Base-by-base conservation (phyloP, 2,797 vertebrate genomes). In the Neoniphon sammara region DNA sequence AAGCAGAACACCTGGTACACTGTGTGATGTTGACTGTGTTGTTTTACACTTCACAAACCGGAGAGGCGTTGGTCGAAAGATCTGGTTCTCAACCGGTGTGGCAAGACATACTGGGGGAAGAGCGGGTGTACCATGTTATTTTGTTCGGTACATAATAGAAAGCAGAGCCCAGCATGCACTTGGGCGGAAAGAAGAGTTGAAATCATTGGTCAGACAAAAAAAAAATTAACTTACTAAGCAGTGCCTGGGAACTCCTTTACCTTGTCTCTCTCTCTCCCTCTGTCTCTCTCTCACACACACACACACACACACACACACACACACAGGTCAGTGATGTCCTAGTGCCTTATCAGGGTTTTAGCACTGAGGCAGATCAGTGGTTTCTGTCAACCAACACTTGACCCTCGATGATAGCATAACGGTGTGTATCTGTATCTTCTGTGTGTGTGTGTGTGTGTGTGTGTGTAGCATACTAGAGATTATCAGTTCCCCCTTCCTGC, bases 321-420 rank as follows among this genome's bases (percentile, higher is more conserved):
- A 85, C 57, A 63, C 17, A 53, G 78, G 73, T 84, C 81, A 81
- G 64, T 11, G 6, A 31, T 79, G 83, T 74, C 79, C 78, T 53
- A 44, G 76, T 79, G 81, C 87, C 89, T 92, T 93, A 91, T 91
- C 70, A 54, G 61, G 58, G 72, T 0, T 90, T 87, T 81, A 88
- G 83, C 74, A 70, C 88, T 73, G 90, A 87, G 84, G 82, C 78
- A 88, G 75, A 75, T 78, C 87, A 70, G 82, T 93, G 92, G 80
- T 93, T 85, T 90, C 67, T 89, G 92, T 95, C 94, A 93, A 71
- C 89, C 79, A 85, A 93, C 92, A 91, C 90, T 90, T 84, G 54
- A 86, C 86, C 74, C 91, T 63, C 90, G 91, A 92, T 89, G 83
- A 85, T 92, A 93, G 87, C 75, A 77, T 63, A 54, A 70, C 79